phyloP scores from a whole-genome alignment of 2,888 invertebrate genomes.

The Bimastos eiseni region DNA sequence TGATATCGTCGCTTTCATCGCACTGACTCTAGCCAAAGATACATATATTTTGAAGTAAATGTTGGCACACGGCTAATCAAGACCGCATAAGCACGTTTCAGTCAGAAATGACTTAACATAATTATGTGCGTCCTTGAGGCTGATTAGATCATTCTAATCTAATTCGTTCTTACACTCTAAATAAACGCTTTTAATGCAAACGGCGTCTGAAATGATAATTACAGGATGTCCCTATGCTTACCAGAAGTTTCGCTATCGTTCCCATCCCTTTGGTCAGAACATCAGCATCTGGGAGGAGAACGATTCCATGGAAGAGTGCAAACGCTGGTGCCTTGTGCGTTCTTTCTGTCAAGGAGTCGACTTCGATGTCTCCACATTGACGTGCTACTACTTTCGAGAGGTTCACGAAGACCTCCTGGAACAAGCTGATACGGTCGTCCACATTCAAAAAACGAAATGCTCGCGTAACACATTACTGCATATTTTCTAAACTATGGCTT shows the following conservation, averaged over 20 bases:
- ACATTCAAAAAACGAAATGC: slow-evolving; percentile 39
- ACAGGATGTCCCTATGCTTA: slow-evolving; percentile 40
- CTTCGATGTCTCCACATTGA: slow-evolving; percentile 37
- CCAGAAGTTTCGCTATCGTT: slow-evolving; percentile 32
- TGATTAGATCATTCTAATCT: too few relatives aligned
- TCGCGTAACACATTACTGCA: slow-evolving; percentile 30
- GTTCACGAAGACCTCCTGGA: slow-evolving; percentile 30
- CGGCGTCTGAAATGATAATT: not conserved
- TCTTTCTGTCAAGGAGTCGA: slow-evolving; percentile 42
- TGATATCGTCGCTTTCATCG: too few relatives aligned
- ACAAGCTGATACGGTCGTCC: slow-evolving; percentile 30
- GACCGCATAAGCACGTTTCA: too few relatives aligned
- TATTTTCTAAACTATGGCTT: not conserved
- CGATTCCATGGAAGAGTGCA: slow-evolving; percentile 39
- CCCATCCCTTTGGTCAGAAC: slow-evolving; percentile 41
- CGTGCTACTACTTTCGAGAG: slow-evolving; percentile 41
- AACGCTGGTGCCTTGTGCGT: slow-evolving; percentile 41
- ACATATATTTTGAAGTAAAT: too few relatives aligned
- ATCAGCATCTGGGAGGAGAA: slow-evolving; percentile 30
- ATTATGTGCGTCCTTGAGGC: too few relatives aligned
- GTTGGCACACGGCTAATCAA: too few relatives aligned
- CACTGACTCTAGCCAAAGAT: too few relatives aligned
- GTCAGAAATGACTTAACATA: too few relatives aligned
- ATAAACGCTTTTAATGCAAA: too few relatives aligned
- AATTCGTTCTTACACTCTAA: too few relatives aligned